phyloP scores from a whole-genome alignment of 2,888 invertebrate genomes.

The Caenorhabditis imperialis region DNA sequence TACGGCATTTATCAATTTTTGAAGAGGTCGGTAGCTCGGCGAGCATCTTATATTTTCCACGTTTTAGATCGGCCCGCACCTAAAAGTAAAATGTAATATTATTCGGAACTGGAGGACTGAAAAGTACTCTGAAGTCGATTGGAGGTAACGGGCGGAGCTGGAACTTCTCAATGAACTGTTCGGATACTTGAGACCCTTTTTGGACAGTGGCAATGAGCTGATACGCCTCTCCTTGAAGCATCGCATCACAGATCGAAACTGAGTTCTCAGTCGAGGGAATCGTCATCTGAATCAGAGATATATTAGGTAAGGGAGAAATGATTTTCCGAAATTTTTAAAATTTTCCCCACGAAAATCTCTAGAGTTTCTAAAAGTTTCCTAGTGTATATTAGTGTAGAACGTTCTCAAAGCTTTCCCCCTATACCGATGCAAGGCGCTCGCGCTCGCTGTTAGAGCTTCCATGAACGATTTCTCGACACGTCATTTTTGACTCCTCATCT shows the following conservation, averaged over 20 bases:
- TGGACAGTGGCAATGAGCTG: constrained; percentile 71
- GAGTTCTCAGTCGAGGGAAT: constrained; percentile 56
- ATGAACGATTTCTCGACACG: no score
- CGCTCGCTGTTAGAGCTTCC: no score
- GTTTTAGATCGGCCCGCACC: constrained; percentile 68
- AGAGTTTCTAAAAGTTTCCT: no score
- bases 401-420: no score
- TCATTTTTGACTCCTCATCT: no score
- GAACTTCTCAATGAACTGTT: constrained; percentile 65
- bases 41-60: constrained; percentile 68
- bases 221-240: constrained; percentile 69
- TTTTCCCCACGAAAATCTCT: no score
- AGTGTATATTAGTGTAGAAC: no score
- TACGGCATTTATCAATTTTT: constrained; percentile 65
- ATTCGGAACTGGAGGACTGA: background rate
- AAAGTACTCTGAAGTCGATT: constrained; percentile 64
- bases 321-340: no score
- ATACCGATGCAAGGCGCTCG: no score
- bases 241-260: constrained; percentile 64
- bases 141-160: constrained; percentile 74
- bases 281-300: constrained; percentile 36
- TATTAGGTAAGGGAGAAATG: no score
- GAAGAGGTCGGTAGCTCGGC: constrained; percentile 61
- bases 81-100: constrained; percentile 7
- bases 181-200: constrained; percentile 68